Percentiles rank a stretch among this genome's conserved stretches.
Conservation (phyloP, 35 echinoderm and acorn worm species). For the Diadema setosum region DNA sequence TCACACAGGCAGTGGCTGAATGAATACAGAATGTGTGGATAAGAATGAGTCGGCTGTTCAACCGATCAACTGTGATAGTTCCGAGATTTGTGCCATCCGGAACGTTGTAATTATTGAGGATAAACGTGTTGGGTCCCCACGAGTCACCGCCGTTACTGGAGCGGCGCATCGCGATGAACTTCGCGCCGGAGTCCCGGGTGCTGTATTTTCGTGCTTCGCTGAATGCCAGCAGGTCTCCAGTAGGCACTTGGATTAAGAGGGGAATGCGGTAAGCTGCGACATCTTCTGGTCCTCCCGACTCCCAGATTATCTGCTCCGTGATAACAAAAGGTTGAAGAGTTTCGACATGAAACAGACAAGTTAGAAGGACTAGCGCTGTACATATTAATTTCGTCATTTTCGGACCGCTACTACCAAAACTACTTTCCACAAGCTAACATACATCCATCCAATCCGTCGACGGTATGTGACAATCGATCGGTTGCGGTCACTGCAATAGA, state of each 20-base stretch:
- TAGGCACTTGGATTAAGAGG: constrained; percentile 48
- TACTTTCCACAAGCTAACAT: too few species aligned
- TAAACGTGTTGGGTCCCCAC: constrained; percentile 26
- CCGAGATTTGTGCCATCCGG: constrained; percentile 32
- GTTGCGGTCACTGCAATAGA: too few species aligned
- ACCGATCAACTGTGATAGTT: not conserved
- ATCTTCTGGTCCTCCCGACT: not conserved
- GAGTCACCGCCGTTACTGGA: constrained; percentile 29
- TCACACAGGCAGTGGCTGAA: not conserved
- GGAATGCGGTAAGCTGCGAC: constrained; percentile 60
- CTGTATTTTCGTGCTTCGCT: constrained; percentile 64
- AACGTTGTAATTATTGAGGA: constrained; percentile 36
- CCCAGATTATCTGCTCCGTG: constrained; percentile 52
- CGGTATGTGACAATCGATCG: too few species aligned
- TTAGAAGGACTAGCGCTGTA: too few species aligned
- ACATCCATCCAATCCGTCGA: too few species aligned
- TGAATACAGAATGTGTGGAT: constrained; percentile 32
- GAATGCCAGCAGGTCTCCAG: constrained; percentile 70
- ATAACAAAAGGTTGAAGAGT: constrained; percentile 40
- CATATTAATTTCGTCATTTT: too few species aligned
- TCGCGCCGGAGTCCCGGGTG: constrained; percentile 51
- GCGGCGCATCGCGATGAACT: constrained; percentile 70
- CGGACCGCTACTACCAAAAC: too few species aligned
- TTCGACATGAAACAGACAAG: not conserved
- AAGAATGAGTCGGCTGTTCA: not conserved